Evolutionary conservation across 1,140 invertebrate genomes (phyloP).

Genomic region (Teleogryllus occipitalis): DNA sequence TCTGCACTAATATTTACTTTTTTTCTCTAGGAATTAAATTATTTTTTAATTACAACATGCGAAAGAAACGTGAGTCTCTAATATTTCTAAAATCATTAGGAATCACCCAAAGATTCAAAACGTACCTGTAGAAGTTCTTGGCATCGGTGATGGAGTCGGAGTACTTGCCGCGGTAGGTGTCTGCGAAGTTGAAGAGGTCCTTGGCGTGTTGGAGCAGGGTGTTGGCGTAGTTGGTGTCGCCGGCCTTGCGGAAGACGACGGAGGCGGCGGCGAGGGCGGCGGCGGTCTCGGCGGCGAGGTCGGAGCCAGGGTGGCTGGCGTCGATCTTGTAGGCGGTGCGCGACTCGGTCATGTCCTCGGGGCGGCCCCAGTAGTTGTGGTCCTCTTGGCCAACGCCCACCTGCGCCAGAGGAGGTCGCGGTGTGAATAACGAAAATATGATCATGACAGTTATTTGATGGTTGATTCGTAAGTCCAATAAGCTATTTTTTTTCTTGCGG

Average conservation of each 20-base stretch:
- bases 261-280: conserved; percentile 51
- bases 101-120: background rate
- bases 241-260: conserved; percentile 41
- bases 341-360: conserved; percentile 50
- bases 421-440: no score
- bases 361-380: conserved; percentile 49
- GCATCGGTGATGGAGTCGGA: conserved; percentile 31
- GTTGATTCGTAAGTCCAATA: no score
- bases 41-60: no score
- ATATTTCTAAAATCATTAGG: no score
- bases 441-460: no score
- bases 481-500: no score
- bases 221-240: conserved; percentile 42
- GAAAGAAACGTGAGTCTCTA: no score
- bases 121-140: conserved; percentile 33
- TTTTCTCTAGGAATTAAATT: no score
- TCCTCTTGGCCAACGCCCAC: conserved; percentile 28
- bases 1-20: no score
- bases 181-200: conserved; percentile 52
- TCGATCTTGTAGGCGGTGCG: conserved; percentile 48
- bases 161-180: conserved; percentile 38
- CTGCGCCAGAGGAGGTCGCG: no score
- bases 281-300: conserved; percentile 53
- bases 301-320: conserved; percentile 38
- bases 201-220: conserved; percentile 43